Evolutionary conservation across 2,888 invertebrate genomes (phyloP).

Genomic region (Drosophila siamana): DNA sequence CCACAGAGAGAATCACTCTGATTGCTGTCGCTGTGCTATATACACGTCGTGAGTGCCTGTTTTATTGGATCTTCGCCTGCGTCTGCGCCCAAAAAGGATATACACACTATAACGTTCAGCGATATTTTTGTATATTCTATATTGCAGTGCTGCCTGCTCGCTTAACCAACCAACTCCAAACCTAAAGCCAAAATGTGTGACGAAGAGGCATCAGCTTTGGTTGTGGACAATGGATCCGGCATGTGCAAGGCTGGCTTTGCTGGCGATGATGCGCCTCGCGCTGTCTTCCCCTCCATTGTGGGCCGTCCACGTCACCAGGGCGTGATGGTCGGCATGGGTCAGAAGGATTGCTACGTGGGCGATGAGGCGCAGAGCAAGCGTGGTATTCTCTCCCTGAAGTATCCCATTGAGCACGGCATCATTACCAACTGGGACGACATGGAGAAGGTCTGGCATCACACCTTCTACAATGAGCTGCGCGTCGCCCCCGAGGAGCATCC

Average conservation of each 20-base stretch:
- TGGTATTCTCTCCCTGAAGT: slow-evolving; percentile 97
- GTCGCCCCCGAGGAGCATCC: slow-evolving; percentile 98
- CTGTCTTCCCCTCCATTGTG: slow-evolving; percentile 96
- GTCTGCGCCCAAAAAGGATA: slow-evolving; percentile 49
- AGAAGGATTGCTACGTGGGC: slow-evolving; percentile 98
- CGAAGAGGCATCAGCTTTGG: slow-evolving; percentile 96
- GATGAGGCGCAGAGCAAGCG: slow-evolving; percentile 99
- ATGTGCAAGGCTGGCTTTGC: slow-evolving; percentile 99
- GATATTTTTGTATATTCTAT: slow-evolving; percentile 5
- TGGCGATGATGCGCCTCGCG: slow-evolving; percentile 97
- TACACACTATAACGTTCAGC: slow-evolving; percentile 1
- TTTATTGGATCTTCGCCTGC: slow-evolving; percentile 9
- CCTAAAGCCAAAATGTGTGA: slow-evolving; percentile 90
- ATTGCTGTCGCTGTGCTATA: slow-evolving; percentile 83
- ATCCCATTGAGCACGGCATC: slow-evolving; percentile 98
- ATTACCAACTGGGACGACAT: slow-evolving; percentile 99
- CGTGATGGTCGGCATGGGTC: slow-evolving; percentile 99
- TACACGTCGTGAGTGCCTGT: slow-evolving; percentile 78
- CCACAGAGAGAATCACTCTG: slow-evolving; percentile 83
- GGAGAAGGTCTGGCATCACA: slow-evolving; percentile 99
- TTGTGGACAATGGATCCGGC: slow-evolving; percentile 98
- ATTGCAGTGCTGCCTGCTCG: slow-evolving; percentile 58
- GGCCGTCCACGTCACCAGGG: slow-evolving; percentile 97
- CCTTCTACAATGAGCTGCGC: slow-evolving; percentile 99
- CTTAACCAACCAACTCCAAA: slow-evolving; percentile 31